Base-by-base conservation (phyloP, 2,113 vertebrate species). In the Alligator mississippiensis region DNA sequence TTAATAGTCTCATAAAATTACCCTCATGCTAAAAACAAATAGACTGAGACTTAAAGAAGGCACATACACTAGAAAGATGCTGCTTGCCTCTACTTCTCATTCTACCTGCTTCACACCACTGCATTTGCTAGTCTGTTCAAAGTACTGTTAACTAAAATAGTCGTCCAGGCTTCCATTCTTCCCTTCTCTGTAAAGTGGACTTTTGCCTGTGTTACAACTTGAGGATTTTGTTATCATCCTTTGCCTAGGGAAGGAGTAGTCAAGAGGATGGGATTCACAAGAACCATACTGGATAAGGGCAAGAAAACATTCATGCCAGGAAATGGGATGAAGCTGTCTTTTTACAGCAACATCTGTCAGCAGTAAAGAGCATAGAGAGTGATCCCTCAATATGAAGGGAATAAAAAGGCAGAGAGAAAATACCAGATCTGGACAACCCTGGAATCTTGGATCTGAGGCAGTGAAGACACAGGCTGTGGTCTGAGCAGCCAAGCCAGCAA, bases 1-100 rank as follows among this genome's bases (percentile, higher is more conserved):
- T 84, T 61, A 70, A 18, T 47, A 58, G 18, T 82, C 54, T 47
- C 57, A 22, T 70, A 84, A 92, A 96, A 93, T 89, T 64, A 62
- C 61, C 70, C 77, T 80, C 75, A 7, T 88, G 60, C 34, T 93
- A 86, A 86, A 89, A 96, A 85, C 85, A 94, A 94, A 87, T 55
- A 87, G 57, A 30, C 16, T 66, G 60, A 28, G 77, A 47, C 4
- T n/a, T 7, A 70, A 22, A 55, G 54, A 60, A 83, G 74, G 68
- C 63, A 94, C 38, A 82, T 8, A 15, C 59, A 91, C 78, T 84
- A 55, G 47, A 70, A 81, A 74, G 80, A 74, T 47, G 15, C 4
- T 68, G 47, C 8, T 16, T 2, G 5, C 18, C 88, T 19, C 58
- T 58, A 12, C 30, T 74, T 89, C 87, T 90, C 54, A 89, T 9